Evolutionary conservation across 2,888 invertebrate genomes (phyloP).

Genomic region (Polia nebulosa): DNA sequence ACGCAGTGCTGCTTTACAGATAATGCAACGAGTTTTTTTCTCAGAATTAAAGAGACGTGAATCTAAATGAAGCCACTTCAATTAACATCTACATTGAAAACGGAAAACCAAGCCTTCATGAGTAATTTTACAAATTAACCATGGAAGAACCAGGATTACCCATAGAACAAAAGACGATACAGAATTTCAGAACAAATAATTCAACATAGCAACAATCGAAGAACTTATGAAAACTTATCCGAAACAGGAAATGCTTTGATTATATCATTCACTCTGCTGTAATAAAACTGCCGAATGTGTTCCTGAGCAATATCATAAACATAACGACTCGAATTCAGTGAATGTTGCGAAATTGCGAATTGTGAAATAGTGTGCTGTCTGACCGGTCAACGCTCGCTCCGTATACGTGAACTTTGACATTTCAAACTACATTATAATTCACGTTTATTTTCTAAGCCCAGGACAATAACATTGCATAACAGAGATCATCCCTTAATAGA

Average conservation of each 20-base stretch:
- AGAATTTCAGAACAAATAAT: slow-evolving; percentile 6
- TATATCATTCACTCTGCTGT: slow-evolving; percentile 48
- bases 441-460: slow-evolving; percentile 36
- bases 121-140: too few species aligned
- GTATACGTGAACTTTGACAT: slow-evolving; percentile 75
- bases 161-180: neutral
- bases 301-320: slow-evolving; percentile 55
- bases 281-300: slow-evolving; percentile 50
- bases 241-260: slow-evolving; percentile 48
- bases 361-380: slow-evolving; percentile 66
- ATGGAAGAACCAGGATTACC: neutral
- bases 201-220: slow-evolving; percentile 15
- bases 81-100: neutral
- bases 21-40: too few species aligned
- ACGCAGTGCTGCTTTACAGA: too few species aligned
- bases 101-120: neutral
- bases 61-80: too few species aligned
- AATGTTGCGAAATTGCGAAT: slow-evolving; percentile 67
- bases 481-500: slow-evolving; percentile 10
- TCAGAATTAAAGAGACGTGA: too few species aligned
- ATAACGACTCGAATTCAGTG: slow-evolving; percentile 48
- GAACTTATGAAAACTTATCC: slow-evolving; percentile 28
- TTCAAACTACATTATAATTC: slow-evolving; percentile 53
- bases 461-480: slow-evolving; percentile 32
- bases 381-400: slow-evolving; percentile 74